Base-by-base conservation (phyloP, 2,797 vertebrate genomes). In the Clarias fuscus region DNA sequence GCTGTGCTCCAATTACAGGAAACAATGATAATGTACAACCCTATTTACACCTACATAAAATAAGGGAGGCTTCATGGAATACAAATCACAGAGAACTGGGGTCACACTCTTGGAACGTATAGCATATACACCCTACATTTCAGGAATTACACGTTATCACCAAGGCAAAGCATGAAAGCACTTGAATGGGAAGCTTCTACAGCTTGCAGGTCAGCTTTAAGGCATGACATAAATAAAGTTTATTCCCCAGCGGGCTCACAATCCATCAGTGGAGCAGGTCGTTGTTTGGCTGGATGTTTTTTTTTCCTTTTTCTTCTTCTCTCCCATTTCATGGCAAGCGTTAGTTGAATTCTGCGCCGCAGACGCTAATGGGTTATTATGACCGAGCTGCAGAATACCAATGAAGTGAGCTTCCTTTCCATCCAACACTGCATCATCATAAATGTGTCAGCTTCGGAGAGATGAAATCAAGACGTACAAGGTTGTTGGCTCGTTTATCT, bases 1-100 rank as follows among this genome's bases (percentile, higher is more conserved):
- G 59, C 56, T 27, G 33, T 83, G 82, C 80, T 91, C 86, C 84
- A 85, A 84, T 89, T 88, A 88, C 84, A 80, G 86, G 85, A 86
- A 90, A 89, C 85, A 86, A 86, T 86, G 79, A 86, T 89, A 89
- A 89, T 77, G 80, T 82, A 87, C 67, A 82, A 78, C 77, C 82
- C 79, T 58, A 84, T 90, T 89, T 88, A 88, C 86, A 83, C 88
- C 85, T 87, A 86, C 84, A 88, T 65, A 67, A 75, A 88, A 33
- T 27, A 20, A 33, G 43, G 78, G 56, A 88, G 27, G 71, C 43
- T 86, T 85, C 56, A 56, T 20, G 13, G 83, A 85, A 88, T 84
- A 84, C 77, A 86, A 85, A 87, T 72, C 8, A 78, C 80, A 27
- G 56, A 27, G 20, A 62, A 14, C 61, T 33, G 11, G 33, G 77